Conservation (phyloP, 2,113 vertebrate genomes). For the Odocoileus hemionus region DNA sequence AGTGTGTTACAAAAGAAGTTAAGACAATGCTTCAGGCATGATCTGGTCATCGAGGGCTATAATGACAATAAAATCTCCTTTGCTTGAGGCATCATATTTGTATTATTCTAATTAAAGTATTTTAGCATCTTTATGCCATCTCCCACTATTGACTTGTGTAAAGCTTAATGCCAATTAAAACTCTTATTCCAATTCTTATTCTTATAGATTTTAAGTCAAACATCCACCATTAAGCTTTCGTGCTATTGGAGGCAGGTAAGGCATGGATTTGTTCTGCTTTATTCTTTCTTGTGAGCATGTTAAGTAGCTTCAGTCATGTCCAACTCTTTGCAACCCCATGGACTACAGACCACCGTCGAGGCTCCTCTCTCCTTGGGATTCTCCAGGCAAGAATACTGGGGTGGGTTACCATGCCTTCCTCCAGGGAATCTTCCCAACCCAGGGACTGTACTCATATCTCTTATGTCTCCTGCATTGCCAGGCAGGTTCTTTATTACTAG, state of each 20-base stretch:
- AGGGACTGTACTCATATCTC: background rate
- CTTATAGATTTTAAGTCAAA: background rate
- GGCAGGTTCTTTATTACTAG: background rate
- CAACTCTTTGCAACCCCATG: background rate
- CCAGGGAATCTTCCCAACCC: background rate
- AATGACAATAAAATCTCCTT: background rate
- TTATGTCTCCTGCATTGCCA: background rate
- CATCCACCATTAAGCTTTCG: background rate
- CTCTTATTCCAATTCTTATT: background rate
- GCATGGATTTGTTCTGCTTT: background rate
- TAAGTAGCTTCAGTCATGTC: background rate
- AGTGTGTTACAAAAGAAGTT: background rate
- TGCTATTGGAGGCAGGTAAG: background rate
- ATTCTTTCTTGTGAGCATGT: background rate
- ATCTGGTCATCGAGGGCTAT: background rate
- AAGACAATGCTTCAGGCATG: background rate
- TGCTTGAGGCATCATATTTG: background rate
- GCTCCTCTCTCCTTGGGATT: background rate
- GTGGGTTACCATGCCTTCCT: background rate
- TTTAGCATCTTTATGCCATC: background rate
- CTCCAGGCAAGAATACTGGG: background rate
- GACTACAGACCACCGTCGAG: background rate
- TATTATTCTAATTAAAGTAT: background rate
- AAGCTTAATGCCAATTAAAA: background rate
- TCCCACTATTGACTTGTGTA: background rate